Conservation (phyloP, 2,888 invertebrate species). For the Glyphotaelius pellucidus region DNA sequence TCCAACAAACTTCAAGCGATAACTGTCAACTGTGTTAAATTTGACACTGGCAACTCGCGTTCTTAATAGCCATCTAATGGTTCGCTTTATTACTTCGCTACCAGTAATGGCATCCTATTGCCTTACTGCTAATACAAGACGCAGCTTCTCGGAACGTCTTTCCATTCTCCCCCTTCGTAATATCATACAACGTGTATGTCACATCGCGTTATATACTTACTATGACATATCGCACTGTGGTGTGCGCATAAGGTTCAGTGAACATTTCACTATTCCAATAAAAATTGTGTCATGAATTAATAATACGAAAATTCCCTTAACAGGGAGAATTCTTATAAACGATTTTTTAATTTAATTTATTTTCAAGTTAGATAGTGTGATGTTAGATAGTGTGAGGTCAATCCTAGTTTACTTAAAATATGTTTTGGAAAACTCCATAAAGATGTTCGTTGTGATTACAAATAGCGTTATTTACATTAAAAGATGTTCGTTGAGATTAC, state of each 20-base stretch:
- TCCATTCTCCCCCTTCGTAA: slow-evolving; percentile 2
- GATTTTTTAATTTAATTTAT: not conserved
- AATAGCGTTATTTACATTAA: no score
- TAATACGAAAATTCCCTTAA: not conserved
- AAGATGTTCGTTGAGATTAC: no score
- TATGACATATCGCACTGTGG: not conserved
- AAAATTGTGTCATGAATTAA: not conserved
- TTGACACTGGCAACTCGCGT: slow-evolving; percentile 49
- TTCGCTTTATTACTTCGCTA: slow-evolving; percentile 61
- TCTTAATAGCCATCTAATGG: slow-evolving; percentile 56
- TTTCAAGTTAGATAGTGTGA: no score
- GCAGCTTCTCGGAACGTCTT: slow-evolving; percentile 16
- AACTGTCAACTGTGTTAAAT: not conserved
- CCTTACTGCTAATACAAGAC: slow-evolving; percentile 39
- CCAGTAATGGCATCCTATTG: slow-evolving; percentile 54
- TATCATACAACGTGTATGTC: not conserved
- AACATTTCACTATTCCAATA: not conserved
- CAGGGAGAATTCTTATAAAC: not conserved
- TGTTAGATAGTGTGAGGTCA: no score
- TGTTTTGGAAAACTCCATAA: no score
- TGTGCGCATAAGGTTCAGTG: not conserved
- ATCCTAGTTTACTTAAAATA: no score
- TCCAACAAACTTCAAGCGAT: not conserved
- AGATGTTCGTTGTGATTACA: no score
- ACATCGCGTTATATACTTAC: not conserved